phyloP scores from a whole-genome alignment of 2,113 vertebrate genomes.

The Lophura nycthemera region DNA sequence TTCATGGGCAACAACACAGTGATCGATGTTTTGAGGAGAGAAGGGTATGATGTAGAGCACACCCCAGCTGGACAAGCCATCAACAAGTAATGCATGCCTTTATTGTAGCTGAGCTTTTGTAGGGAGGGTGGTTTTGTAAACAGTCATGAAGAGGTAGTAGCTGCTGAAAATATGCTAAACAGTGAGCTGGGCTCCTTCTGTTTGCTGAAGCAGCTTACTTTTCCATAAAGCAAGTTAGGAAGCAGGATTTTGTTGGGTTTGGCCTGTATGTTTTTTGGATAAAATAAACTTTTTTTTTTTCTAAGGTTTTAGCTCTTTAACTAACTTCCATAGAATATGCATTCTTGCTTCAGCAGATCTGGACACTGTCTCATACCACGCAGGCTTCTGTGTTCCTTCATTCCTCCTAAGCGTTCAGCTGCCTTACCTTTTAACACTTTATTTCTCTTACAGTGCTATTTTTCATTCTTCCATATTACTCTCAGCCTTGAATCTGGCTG shows the following conservation, averaged over 20 bases:
- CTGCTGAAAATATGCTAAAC: neutral
- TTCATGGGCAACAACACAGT: conserved; percentile 94
- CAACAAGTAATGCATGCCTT: conserved; percentile 80
- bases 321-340: neutral
- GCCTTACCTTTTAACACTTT: neutral
- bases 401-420: neutral
- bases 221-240: neutral
- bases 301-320: neutral
- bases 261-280: neutral
- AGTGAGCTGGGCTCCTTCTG: neutral
- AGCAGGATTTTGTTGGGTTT: neutral
- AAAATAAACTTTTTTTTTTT: neutral
- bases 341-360: neutral
- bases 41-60: conserved; percentile 89
- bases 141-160: neutral
- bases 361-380: neutral
- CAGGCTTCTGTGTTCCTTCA: neutral
- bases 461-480: neutral
- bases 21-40: conserved; percentile 87
- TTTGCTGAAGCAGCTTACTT: neutral
- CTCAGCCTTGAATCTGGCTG: neutral
- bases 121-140: neutral
- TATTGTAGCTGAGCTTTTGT: neutral
- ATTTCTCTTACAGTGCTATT: neutral
- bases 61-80: conserved; percentile 85